Percentiles rank a stretch among this genome's conserved stretches.
Evolutionary conservation across 2,888 invertebrate species (phyloP).

Genomic region (Drosophila niveifrons): DNA sequence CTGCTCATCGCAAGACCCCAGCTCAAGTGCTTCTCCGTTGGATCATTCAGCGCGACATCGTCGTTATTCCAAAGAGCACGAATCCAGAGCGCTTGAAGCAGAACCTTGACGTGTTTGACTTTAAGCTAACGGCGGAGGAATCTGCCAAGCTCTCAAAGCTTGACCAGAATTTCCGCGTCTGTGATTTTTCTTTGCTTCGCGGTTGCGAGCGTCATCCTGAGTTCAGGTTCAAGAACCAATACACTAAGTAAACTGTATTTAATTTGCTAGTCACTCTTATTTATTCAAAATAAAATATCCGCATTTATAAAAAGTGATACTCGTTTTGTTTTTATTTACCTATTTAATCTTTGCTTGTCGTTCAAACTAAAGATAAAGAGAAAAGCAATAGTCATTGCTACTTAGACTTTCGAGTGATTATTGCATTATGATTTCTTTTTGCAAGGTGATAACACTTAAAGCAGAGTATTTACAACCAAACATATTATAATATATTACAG

Average conservation of each 20-base stretch:
- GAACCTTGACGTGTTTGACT: constrained; percentile 92
- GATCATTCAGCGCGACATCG: constrained; percentile 90
- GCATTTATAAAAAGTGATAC: no score
- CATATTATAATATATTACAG: no score
- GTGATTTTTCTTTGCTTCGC: constrained; percentile 89
- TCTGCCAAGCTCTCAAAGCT: constrained; percentile 87
- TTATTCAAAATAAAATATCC: no score
- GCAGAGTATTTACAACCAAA: no score
- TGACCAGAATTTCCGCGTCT: constrained; percentile 89
- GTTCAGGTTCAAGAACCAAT: constrained; percentile 88
- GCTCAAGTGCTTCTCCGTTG: constrained; percentile 92
- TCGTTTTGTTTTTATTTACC: no score
- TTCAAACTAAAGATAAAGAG: no score
- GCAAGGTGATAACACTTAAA: no score
- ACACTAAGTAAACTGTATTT: constrained; percentile 52
- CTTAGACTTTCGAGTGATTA: no score
- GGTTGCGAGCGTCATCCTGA: constrained; percentile 90
- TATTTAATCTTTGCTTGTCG: no score
- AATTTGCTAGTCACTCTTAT: no score
- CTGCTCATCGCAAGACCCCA: constrained; percentile 88
- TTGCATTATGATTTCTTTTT: no score
- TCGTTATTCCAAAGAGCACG: constrained; percentile 94
- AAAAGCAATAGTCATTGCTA: no score
- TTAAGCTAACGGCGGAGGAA: constrained; percentile 89
- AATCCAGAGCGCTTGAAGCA: constrained; percentile 90